phyloP scores from a whole-genome alignment of 2,797 vertebrate species.

The Neopelma chrysocephalum region DNA sequence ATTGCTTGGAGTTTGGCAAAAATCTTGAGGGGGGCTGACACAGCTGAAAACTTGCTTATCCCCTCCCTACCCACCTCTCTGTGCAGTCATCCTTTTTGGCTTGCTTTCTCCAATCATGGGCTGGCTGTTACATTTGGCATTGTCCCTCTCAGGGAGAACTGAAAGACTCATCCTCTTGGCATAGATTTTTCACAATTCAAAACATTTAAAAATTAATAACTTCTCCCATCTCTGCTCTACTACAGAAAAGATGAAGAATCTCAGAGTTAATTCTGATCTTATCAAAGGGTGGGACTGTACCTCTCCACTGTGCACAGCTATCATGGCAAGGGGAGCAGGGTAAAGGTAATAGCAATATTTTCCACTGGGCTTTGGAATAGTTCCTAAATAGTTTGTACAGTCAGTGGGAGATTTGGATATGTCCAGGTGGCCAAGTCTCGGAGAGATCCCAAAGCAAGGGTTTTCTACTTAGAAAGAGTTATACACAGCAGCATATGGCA shows the following conservation, averaged over 20 bases:
- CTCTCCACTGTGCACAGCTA: background rate
- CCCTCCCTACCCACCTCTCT: background rate
- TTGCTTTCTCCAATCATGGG: background rate
- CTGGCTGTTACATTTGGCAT: background rate
- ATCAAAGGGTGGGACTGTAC: background rate
- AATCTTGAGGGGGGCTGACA: background rate
- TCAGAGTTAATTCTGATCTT: background rate
- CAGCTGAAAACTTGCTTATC: background rate
- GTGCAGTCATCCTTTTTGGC: background rate
- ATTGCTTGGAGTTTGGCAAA: background rate
- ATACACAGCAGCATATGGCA: background rate
- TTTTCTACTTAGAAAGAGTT: conserved; percentile 3
- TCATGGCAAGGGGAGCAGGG: background rate
- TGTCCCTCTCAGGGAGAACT: background rate
- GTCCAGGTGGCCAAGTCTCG: background rate
- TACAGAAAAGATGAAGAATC: background rate
- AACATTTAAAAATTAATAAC: background rate
- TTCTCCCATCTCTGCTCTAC: background rate
- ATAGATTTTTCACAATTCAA: background rate
- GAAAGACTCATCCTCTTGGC: background rate
- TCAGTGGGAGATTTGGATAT: conserved; percentile 8
- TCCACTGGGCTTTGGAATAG: background rate
- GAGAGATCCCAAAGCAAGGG: background rate
- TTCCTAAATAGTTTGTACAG: conserved; percentile 8
- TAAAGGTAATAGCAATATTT: background rate